A percentile compares a stretch with the other conserved stretches of the same genome.
Evolutionary conservation across 2,888 invertebrate genomes (phyloP).

Genomic region (Drosophila ustulata): DNA sequence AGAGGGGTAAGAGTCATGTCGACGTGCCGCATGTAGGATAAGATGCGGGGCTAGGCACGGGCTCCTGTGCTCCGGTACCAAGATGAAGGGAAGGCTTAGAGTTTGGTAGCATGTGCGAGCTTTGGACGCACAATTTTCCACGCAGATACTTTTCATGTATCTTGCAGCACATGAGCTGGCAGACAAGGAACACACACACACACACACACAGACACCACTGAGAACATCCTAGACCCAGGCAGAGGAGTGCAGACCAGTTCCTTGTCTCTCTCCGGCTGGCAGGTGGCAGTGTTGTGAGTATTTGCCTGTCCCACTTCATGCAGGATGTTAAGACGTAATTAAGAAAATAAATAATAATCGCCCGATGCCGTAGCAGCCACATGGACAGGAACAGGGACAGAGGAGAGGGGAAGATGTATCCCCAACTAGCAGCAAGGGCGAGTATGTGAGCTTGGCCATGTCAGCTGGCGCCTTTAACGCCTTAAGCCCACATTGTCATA

Average conservation of each 20-base stretch:
- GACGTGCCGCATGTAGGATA: conserved; percentile 58
- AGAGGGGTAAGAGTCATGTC: conserved; percentile 3
- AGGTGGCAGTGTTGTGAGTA: conserved; percentile 50
- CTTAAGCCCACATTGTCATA: conserved; percentile 78
- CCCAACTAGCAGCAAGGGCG: conserved; percentile 9
- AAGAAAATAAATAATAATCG: conserved; percentile 83
- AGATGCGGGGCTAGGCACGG: conserved; percentile 47
- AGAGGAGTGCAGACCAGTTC: not conserved
- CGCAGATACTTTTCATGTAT: conserved; percentile 56
- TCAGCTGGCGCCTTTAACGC: conserved; percentile 55
- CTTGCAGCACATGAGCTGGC: conserved; percentile 62
- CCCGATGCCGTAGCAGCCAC: conserved; percentile 62
- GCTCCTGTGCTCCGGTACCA: conserved; percentile 12
- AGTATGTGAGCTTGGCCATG: conserved; percentile 38
- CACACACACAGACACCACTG: not conserved
- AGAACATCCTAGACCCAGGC: conserved; percentile 6
- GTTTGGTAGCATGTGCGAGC: conserved; percentile 74
- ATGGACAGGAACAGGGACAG: conserved; percentile 3
- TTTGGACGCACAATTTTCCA: conserved; percentile 68
- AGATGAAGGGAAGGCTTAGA: conserved; percentile 71
- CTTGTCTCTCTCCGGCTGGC: conserved; percentile 18
- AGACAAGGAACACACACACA: conserved; percentile 29
- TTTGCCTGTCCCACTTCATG: conserved; percentile 58
- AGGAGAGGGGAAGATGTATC: too few relatives aligned
- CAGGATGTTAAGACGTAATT: conserved; percentile 78